Evolutionary conservation across 1,140 invertebrate species (phyloP).

Genomic region (Drosophila tristis): DNA sequence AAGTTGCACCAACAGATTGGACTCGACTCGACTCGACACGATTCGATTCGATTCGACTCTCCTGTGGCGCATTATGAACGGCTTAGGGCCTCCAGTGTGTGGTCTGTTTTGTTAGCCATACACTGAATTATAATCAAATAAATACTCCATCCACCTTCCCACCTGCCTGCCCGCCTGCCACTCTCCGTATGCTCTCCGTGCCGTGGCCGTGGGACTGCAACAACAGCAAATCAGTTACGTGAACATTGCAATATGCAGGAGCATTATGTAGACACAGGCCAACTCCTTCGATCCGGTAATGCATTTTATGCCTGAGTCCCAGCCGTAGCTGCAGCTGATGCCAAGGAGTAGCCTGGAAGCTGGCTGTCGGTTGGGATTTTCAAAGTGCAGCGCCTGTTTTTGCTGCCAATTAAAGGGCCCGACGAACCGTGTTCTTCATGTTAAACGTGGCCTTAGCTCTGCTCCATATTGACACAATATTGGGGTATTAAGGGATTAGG

Average conservation of each 20-base stretch:
- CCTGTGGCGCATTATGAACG: constrained; percentile 69
- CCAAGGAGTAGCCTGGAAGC: no score
- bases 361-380: no score
- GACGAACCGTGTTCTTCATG: constrained; percentile 47
- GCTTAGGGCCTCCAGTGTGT: constrained; percentile 69
- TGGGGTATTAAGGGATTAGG: constrained; percentile 49
- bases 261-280: no score
- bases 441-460: constrained; percentile 21
- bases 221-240: constrained; percentile 70
- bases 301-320: no score
- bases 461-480: constrained; percentile 17
- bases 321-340: no score
- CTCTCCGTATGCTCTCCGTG: background rate
- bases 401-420: constrained; percentile 34
- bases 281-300: no score
- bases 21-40: no score
- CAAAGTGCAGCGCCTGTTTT: no score
- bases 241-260: constrained; percentile 42
- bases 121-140: constrained; percentile 69
- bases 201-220: constrained; percentile 41
- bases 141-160: constrained; percentile 36
- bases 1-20: no score
- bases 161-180: constrained; percentile 7
- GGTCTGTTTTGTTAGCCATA: background rate
- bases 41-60: no score